Conservation (phyloP, 2,113 vertebrate species). For the Muntiacus reevesi region DNA sequence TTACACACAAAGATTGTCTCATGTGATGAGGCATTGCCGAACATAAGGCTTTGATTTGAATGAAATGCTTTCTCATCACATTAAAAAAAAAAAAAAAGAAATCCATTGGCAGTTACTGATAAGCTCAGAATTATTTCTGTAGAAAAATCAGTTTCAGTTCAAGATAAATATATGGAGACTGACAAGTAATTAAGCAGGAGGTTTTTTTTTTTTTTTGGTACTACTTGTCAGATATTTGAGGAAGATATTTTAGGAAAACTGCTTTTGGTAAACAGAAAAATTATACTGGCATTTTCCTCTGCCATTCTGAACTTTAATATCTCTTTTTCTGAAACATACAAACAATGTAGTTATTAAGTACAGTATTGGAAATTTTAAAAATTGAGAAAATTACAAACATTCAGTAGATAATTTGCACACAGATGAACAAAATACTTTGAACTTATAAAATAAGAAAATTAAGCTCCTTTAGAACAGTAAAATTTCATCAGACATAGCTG, state of each 20-base stretch:
- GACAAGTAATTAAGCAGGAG: conserved; percentile 18
- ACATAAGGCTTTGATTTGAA: conserved; percentile 13
- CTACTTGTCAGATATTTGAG: conserved; percentile 42
- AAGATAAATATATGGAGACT: conserved; percentile 40
- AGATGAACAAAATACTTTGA: conserved; percentile 6
- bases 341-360: background rate
- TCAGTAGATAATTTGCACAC: background rate
- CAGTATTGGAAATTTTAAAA: background rate
- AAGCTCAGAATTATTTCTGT: conserved; percentile 15
- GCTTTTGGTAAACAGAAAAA: conserved; percentile 40
- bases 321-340: conserved; percentile 6
- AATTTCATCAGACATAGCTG: background rate
- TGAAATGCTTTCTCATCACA: conserved; percentile 17
- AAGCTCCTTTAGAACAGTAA: background rate
- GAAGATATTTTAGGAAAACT: conserved; percentile 46
- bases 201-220: background rate
- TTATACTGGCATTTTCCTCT: background rate
- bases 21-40: background rate
- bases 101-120: conserved; percentile 15
- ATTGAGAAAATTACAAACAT: background rate
- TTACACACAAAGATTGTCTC: background rate
- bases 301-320: background rate
- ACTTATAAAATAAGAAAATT: background rate
- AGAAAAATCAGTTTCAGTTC: conserved; percentile 28
- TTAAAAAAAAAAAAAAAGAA: background rate